Conservation (phyloP, 1,140 invertebrate species). For the Diachasmimorpha longicaudata region DNA sequence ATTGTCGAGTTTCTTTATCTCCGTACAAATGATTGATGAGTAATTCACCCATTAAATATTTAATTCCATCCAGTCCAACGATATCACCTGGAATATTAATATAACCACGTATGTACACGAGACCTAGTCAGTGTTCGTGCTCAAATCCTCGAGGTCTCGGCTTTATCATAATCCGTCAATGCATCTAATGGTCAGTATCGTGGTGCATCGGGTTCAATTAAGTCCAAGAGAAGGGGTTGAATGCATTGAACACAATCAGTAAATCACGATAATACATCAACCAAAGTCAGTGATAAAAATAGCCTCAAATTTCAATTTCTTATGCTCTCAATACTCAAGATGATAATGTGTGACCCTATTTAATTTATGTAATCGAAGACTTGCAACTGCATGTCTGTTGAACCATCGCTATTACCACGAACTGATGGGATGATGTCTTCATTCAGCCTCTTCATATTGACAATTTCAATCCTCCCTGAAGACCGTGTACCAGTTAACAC, state of each 20-base stretch:
- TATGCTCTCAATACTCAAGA: neutral
- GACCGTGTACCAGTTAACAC: too few species aligned
- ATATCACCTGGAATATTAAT: neutral
- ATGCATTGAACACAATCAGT: neutral
- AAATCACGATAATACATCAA: neutral
- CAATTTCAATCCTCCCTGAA: too few species aligned
- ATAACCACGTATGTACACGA: neutral
- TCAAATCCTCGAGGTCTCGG: neutral
- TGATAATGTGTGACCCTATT: neutral
- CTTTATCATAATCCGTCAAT: neutral
- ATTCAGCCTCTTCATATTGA: too few species aligned
- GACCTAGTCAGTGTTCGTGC: neutral
- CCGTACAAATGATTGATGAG: neutral
- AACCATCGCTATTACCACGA: neutral
- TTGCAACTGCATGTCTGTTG: neutral
- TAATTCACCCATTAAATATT: neutral
- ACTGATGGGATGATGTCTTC: neutral
- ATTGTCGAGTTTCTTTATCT: neutral
- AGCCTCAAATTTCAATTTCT: neutral
- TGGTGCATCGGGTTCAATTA: neutral
- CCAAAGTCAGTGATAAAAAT: neutral
- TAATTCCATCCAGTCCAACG: neutral
- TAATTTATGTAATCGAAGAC: neutral
- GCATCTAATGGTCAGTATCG: neutral
- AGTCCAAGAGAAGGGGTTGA: neutral